Percentiles rank a stretch among this genome's conserved stretches.
Evolutionary conservation across 2,888 invertebrate species (phyloP).

Genomic region (Hypselothyrea guttata): DNA sequence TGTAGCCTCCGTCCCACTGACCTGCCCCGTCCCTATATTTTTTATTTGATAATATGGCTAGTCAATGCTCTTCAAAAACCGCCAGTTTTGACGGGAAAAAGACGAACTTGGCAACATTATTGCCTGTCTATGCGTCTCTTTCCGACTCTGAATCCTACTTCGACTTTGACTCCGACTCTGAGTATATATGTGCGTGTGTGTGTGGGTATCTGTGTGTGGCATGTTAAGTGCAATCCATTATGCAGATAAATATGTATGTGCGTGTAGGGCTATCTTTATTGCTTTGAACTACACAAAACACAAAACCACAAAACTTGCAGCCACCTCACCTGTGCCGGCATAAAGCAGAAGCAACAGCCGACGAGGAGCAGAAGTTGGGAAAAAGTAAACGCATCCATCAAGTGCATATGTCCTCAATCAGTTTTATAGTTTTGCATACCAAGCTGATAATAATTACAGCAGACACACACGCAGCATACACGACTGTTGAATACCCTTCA

Average conservation of each 20-base stretch:
- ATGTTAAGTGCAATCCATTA: constrained; percentile 78
- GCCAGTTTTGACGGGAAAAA: too few species aligned
- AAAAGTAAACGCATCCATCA: constrained; percentile 27
- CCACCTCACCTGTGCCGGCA: constrained; percentile 18
- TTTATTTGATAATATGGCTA: too few species aligned
- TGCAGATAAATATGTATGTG: constrained; percentile 57
- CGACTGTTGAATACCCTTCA: background rate
- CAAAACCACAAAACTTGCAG: constrained; percentile 24
- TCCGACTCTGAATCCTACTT: background rate
- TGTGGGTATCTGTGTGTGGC: constrained; percentile 28
- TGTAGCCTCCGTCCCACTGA: too few species aligned
- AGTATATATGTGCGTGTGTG: too few species aligned
- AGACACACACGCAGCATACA: constrained; percentile 7
- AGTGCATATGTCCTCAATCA: constrained; percentile 35
- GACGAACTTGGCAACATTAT: too few species aligned
- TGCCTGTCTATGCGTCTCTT: background rate
- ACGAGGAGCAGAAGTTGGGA: background rate
- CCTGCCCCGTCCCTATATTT: too few species aligned
- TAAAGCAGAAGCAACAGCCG: background rate
- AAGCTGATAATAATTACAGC: constrained; percentile 25
- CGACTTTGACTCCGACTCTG: background rate
- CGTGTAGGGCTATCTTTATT: constrained; percentile 12
- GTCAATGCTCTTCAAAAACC: too few species aligned
- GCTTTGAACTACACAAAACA: constrained; percentile 9
- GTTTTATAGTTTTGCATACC: constrained; percentile 24